These are phyloP conservation scores for Sminthurides aquaticus DNA, from an alignment of 2,888 invertebrate species.

Conservation along the genomic window DNA sequence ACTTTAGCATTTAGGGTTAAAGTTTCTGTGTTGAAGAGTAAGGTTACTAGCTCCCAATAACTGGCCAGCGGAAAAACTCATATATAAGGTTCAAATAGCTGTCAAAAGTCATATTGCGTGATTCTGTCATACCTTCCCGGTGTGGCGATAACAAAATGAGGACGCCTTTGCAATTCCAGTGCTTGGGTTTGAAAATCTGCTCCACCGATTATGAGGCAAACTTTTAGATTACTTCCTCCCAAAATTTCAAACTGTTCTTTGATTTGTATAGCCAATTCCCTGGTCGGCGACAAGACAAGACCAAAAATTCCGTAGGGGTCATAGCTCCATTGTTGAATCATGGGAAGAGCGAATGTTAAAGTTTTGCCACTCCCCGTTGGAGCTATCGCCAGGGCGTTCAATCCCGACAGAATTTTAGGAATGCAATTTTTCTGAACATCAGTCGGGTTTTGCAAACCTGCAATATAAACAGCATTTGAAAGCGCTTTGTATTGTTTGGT, in stretches of 20 bases:
- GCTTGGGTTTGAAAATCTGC: conserved; percentile 87
- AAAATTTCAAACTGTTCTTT: conserved; percentile 89
- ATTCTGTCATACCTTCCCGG: conserved; percentile 72
- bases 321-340: conserved; percentile 79
- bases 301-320: conserved; percentile 97
- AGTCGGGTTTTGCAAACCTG: conserved; percentile 70
- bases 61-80: no score
- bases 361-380: conserved; percentile 99
- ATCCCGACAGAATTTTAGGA: conserved; percentile 65
- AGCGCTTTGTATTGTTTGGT: not conserved
- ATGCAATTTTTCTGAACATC: conserved; percentile 76
- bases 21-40: no score
- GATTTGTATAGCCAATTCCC: conserved; percentile 60
- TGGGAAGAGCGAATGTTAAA: conserved; percentile 90
- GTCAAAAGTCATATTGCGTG: no score
- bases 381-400: conserved; percentile 89
- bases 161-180: conserved; percentile 68
- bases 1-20: not conserved
- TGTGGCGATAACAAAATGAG: conserved; percentile 93
- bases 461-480: conserved; percentile 35
- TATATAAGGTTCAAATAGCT: no score
- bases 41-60: no score
- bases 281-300: conserved; percentile 86
- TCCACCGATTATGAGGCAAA: conserved; percentile 87
- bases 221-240: conserved; percentile 75